Evolutionary conservation across 2,113 vertebrate genomes (phyloP).

Genomic region (Platysternon megacephalum): DNA sequence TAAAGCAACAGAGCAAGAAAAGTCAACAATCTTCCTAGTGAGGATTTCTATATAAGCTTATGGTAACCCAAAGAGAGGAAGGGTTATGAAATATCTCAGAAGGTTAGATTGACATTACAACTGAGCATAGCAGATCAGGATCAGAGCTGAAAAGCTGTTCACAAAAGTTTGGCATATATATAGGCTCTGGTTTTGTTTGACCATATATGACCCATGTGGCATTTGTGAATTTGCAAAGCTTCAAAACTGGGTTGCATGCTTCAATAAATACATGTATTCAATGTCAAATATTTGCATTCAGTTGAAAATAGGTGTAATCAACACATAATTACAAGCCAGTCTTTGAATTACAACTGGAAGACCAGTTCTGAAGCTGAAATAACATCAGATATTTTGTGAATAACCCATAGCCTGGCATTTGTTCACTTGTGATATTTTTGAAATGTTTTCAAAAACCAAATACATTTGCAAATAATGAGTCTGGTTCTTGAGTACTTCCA

Average conservation of each 20-base stretch:
- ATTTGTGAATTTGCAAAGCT: not conserved
- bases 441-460: not conserved
- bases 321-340: not conserved
- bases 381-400: not conserved
- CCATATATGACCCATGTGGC: accelerated
- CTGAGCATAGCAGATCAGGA: not conserved
- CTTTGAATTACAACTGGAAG: not conserved
- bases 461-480: not conserved
- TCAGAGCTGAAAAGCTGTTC: not conserved
- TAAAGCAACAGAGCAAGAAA: not conserved
- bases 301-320: not conserved
- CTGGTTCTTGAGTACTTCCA: not conserved
- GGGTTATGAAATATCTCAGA: not conserved
- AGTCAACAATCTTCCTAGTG: not conserved
- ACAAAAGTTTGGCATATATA: not conserved
- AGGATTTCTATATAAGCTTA: not conserved
- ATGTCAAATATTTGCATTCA: not conserved
- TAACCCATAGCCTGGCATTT: not conserved
- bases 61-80: not conserved
- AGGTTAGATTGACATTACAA: not conserved
- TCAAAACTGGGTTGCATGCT: not conserved
- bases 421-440: not conserved
- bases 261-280: not conserved
- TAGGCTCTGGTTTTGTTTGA: not conserved
- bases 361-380: not conserved